Conservation (phyloP, 2,888 invertebrate genomes). For the Zhengitettix transpicula region DNA sequence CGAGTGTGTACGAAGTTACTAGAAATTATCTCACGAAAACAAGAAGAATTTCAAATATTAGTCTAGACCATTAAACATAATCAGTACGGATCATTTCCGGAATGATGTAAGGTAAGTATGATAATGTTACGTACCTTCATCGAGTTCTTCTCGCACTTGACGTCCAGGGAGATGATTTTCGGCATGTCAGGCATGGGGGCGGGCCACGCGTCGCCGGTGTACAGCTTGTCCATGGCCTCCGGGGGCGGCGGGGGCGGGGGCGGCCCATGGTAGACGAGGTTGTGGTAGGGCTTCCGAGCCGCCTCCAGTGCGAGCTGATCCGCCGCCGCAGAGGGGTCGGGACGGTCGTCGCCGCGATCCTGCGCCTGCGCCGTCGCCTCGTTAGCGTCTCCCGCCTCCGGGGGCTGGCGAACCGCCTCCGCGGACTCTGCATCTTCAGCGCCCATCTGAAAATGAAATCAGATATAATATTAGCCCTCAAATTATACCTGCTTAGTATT, state of each 20-base stretch:
- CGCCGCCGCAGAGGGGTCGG: conserved; percentile 33
- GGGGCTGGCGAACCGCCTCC: background rate
- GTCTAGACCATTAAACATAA: no score
- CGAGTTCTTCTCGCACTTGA: conserved; percentile 83
- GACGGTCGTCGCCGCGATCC: conserved; percentile 35
- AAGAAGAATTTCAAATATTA: no score
- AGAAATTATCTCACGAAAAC: no score
- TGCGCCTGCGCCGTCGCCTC: conserved; percentile 21
- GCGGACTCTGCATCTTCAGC: background rate
- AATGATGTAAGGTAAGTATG: no score
- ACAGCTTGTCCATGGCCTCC: conserved; percentile 42
- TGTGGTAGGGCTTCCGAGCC: conserved; percentile 23
- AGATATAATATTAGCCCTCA: no score
- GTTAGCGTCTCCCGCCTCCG: background rate
- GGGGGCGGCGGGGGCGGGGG: conserved; percentile 33
- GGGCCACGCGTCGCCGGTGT: conserved; percentile 44
- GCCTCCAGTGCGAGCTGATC: conserved; percentile 62
- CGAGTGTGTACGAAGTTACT: no score
- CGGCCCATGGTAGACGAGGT: conserved; percentile 56
- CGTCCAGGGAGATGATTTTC: conserved; percentile 79
- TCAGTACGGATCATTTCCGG: no score
- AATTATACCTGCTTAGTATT: no score
- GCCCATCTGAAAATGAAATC: background rate
- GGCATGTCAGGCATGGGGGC: conserved; percentile 79
- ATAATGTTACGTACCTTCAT: conserved; percentile 43